Evolutionary conservation across 2,888 invertebrate species (phyloP).

Genomic region (Andrena dorsata): DNA sequence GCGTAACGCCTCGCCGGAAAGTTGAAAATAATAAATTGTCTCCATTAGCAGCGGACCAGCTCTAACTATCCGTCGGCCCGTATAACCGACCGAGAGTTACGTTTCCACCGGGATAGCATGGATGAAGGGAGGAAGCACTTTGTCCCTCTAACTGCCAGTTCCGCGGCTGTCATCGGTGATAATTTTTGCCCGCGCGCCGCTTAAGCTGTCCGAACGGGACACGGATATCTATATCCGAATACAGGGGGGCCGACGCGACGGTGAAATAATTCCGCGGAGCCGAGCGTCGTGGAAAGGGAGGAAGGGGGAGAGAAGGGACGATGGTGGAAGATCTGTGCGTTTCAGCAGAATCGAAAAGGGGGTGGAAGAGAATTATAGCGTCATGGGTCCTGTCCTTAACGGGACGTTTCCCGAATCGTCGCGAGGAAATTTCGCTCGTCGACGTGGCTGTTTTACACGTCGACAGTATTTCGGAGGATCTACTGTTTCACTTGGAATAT

Average conservation of each 20-base stretch:
- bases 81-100: constrained; percentile 44
- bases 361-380: not conserved
- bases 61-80: constrained; percentile 49
- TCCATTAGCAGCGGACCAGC: constrained; percentile 65
- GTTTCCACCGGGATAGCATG: constrained; percentile 24
- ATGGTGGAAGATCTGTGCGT: not conserved
- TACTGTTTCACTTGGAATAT: not conserved
- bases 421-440: not conserved
- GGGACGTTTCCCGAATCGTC: constrained; percentile 10
- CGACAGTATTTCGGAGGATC: too few relatives aligned
- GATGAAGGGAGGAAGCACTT: constrained; percentile 21
- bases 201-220: constrained; percentile 40
- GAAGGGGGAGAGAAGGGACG: not conserved
- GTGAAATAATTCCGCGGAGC: constrained; percentile 39
- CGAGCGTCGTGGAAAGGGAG: not conserved
- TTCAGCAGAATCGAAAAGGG: not conserved
- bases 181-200: constrained; percentile 48
- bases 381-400: constrained; percentile 1
- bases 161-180: constrained; percentile 64
- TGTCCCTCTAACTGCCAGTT: constrained; percentile 50
- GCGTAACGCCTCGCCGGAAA: constrained; percentile 71
- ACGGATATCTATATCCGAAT: constrained; percentile 35
- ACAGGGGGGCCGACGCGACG: constrained; percentile 9
- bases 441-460: not conserved
- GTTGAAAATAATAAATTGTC: constrained; percentile 80